Percentiles rank a stretch among this genome's conserved stretches.
Conservation (phyloP, 2,113 vertebrate species). For the Dendrocopos noguchii region DNA sequence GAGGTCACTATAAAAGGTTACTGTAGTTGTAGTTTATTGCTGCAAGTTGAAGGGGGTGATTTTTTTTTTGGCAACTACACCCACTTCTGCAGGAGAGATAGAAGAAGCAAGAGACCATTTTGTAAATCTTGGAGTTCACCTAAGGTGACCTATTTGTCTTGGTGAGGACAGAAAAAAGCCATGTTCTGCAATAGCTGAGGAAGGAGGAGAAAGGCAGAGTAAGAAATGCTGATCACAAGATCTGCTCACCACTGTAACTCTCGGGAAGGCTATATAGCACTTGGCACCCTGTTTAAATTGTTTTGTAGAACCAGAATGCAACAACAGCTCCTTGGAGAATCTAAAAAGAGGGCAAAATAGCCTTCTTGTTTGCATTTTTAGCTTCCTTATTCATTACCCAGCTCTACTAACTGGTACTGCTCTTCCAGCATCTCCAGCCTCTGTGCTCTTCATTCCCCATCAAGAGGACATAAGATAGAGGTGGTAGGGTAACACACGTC, state of each 20-base stretch:
- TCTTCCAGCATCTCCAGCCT: neutral
- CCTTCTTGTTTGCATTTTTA: neutral
- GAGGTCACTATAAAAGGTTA: neutral
- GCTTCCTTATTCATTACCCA: neutral
- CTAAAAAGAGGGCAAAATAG: neutral
- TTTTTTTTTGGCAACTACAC: neutral
- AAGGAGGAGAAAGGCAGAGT: neutral
- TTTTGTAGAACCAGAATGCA: neutral
- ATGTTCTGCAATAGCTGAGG: neutral
- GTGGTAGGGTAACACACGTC: accelerated
- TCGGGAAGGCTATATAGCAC: neutral
- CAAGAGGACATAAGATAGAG: neutral
- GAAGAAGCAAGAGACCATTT: neutral
- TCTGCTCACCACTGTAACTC: neutral
- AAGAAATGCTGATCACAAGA: neutral
- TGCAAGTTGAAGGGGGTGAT: accelerated
- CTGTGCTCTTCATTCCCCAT: neutral
- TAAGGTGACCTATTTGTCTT: neutral
- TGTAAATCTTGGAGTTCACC: neutral
- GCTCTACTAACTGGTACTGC: neutral
- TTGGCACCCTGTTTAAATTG: neutral
- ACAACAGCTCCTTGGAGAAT: neutral
- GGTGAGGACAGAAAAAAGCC: neutral
- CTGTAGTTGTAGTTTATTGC: neutral
- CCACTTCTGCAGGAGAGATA: neutral